Percentiles rank a stretch among this genome's conserved stretches.
Evolutionary conservation across 2,888 invertebrate genomes (phyloP).

Genomic region (Andrena bucephala): DNA sequence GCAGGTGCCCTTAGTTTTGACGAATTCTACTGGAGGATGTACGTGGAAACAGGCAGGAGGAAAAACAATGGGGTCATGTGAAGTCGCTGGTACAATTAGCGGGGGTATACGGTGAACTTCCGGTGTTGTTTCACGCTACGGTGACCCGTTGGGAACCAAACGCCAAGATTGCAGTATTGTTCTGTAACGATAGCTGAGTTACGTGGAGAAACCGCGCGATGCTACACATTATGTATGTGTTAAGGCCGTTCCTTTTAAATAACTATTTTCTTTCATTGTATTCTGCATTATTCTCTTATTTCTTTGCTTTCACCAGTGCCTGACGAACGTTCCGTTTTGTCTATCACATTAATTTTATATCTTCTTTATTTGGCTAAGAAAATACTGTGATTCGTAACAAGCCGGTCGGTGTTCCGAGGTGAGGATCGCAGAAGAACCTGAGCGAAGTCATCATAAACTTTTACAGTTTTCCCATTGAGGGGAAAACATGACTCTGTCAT

Average conservation of each 20-base stretch:
- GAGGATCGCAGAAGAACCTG: neutral
- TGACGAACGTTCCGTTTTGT: neutral
- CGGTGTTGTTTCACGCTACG: constrained; percentile 81
- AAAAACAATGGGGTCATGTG: constrained; percentile 78
- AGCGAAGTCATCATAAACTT: neutral
- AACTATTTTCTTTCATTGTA: neutral
- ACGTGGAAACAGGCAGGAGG: constrained; percentile 24
- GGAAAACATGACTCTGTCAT: constrained; percentile 14
- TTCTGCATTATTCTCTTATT: neutral
- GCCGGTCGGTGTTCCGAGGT: no score
- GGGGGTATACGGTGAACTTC: constrained; percentile 83
- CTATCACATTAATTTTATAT: neutral
- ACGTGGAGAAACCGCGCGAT: constrained; percentile 54
- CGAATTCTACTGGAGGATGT: constrained; percentile 20
- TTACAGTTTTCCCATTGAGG: neutral
- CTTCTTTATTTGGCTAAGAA: neutral
- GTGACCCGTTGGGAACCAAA: constrained; percentile 80
- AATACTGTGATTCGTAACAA: neutral
- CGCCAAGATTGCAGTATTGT: constrained; percentile 81
- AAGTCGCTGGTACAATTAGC: constrained; percentile 82
- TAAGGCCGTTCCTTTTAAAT: neutral
- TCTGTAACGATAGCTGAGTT: constrained; percentile 72
- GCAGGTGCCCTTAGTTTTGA: neutral
- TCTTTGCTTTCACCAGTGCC: neutral
- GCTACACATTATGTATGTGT: constrained; percentile 13